Evolutionary conservation across 2,888 invertebrate genomes (phyloP).

Genomic region (Drosophila subsilvestris): DNA sequence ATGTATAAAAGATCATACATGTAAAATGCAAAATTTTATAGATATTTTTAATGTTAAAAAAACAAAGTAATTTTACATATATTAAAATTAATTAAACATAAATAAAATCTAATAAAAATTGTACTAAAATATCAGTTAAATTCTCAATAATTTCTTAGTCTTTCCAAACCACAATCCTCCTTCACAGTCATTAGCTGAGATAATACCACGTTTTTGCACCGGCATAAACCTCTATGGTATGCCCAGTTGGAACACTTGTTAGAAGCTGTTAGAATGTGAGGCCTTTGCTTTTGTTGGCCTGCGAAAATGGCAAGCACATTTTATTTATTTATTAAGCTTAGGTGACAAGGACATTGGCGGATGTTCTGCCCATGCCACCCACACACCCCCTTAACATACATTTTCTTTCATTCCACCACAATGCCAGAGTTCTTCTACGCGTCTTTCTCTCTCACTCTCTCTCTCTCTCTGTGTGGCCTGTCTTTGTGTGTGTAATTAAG

Average conservation of each 20-base stretch:
- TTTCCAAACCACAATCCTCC: neutral
- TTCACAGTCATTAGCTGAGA: no score
- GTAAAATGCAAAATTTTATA: no score
- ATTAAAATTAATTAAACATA: neutral
- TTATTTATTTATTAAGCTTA: constrained; percentile 70
- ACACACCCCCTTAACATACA: constrained; percentile 27
- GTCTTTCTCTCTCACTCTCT: constrained; percentile 14
- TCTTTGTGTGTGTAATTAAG: constrained; percentile 67
- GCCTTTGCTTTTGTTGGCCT: constrained; percentile 10
- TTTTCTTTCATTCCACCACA: constrained; percentile 14
- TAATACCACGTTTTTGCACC: neutral
- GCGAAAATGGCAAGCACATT: constrained; percentile 51
- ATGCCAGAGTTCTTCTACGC: constrained; percentile 24
- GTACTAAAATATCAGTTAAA: neutral
- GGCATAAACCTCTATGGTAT: constrained; percentile 18
- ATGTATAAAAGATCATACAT: no score
- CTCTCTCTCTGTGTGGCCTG: constrained; percentile 14
- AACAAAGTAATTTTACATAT: no score
- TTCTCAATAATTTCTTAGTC: neutral
- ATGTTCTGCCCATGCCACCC: constrained; percentile 30
- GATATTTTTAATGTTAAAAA: no score
- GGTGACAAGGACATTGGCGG: constrained; percentile 60
- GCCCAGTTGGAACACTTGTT: constrained; percentile 7
- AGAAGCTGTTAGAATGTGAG: neutral
- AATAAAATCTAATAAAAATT: neutral